phyloP scores from a whole-genome alignment of 2,113 vertebrate species.

The Xyrauchen texanus region DNA sequence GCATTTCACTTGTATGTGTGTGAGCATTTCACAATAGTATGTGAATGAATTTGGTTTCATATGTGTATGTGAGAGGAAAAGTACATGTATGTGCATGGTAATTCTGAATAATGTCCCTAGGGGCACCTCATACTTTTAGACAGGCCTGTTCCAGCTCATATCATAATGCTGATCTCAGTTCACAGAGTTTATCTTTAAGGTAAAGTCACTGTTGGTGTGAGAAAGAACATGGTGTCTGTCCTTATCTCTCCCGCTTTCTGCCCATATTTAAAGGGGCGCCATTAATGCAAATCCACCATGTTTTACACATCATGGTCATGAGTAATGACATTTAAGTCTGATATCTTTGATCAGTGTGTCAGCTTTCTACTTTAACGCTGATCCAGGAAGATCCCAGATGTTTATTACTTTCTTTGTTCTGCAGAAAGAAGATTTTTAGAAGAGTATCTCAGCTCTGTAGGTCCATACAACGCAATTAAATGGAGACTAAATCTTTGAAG shows the following conservation, averaged over 20 bases:
- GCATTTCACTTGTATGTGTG: no score
- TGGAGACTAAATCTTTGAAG: no score
- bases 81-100: no score
- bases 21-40: no score
- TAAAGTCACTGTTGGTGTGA: neutral
- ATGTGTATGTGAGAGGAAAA: no score
- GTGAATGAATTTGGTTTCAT: no score
- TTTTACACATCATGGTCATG: neutral
- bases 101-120: no score
- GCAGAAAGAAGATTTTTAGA: no score
- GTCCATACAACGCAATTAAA: no score
- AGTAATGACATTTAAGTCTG: conserved; percentile 10
- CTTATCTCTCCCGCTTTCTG: neutral
- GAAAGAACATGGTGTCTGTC: conserved; percentile 12
- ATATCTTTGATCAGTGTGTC: neutral
- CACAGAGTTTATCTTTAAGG: neutral
- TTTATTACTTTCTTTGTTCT: no score
- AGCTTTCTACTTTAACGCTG: neutral
- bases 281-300: neutral
- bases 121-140: no score
- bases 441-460: no score
- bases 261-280: neutral
- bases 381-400: neutral
- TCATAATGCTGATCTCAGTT: neutral
- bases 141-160: neutral